Percentiles rank a stretch among this genome's conserved stretches.
Conservation (phyloP, 64 coral and sea anemone genomes). For the Hydrozoanthus tunicans region DNA sequence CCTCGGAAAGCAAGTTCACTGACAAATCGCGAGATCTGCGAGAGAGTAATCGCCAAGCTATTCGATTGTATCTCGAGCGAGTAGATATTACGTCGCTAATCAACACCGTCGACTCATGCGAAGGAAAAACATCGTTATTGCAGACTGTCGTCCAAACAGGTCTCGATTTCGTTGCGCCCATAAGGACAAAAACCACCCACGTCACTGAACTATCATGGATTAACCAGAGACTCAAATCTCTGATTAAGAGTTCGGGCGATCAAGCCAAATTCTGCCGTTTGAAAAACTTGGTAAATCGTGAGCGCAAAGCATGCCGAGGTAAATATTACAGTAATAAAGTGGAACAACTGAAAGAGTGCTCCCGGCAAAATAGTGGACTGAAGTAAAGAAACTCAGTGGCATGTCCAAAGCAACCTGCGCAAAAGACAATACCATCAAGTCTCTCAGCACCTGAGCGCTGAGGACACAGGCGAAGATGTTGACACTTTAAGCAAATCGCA, state of each 20-base stretch:
- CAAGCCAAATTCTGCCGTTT: slow-evolving; percentile 35
- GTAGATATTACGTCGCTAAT: slow-evolving; percentile 16
- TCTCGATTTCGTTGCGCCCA: slow-evolving; percentile 29
- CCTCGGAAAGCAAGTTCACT: slow-evolving; percentile 10
- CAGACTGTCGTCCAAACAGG: slow-evolving; percentile 32
- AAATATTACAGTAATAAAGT: slow-evolving; percentile 31
- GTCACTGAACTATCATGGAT: slow-evolving; percentile 34
- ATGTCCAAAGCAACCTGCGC: slow-evolving; percentile 28
- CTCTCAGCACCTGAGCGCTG: slow-evolving; percentile 31
- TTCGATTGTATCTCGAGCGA: slow-evolving; percentile 54
- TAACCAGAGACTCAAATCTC: slow-evolving; percentile 6
- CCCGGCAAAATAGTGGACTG: slow-evolving; percentile 41
- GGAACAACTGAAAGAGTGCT: slow-evolving; percentile 42
- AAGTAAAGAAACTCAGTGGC: slow-evolving; percentile 63
- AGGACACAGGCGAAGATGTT: slow-evolving; percentile 5
- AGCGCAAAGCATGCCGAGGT: background rate
- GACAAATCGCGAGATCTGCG: slow-evolving; percentile 25
- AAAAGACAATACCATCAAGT: slow-evolving; percentile 3
- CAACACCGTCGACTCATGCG: slow-evolving; percentile 11
- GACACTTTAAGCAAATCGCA: slow-evolving; percentile 7
- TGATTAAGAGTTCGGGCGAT: slow-evolving; percentile 34
- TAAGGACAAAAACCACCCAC: slow-evolving; percentile 17
- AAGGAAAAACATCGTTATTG: slow-evolving; percentile 31
- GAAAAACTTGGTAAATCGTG: slow-evolving; percentile 41
- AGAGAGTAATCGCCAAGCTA: slow-evolving; percentile 6